Base-by-base conservation (phyloP, 2,888 invertebrate species). In the Eulithis testata region DNA sequence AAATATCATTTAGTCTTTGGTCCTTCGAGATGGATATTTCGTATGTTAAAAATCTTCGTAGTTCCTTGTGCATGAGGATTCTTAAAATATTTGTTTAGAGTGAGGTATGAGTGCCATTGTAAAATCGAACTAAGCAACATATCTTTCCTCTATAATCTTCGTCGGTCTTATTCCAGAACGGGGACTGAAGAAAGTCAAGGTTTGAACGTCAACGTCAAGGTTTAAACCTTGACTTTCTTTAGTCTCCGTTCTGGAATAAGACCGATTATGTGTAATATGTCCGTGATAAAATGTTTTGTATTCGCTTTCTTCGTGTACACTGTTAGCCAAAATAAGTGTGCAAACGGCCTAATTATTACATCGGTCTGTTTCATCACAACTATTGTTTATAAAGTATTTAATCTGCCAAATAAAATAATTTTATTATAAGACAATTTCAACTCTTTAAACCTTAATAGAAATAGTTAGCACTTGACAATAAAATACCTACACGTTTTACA, bases 51-150 rank as follows among this genome's bases (percentile, higher is more conserved):
- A 21, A 21, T 21, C 3, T n/a, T 44, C 53, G 52, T 63, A 27
- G 21, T 44, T n/a, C 11, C 14, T 43, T 21, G 40, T 56, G 43
- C 9, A 9, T 36, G 11, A 21, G 31, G 50, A 50, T 53, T 12
- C 40, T 12, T 14, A 53, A 37, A 12, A 12, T 43, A 54, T 62
- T 58, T 63, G 40, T 50, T 60, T 60, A 56, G 55, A 63, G 59
- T 63, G 37, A 53, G 51, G 11, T 31, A n/a, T 40, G 61, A 61
- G 71, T 72, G 80, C 78, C 79, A 80, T 80, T 77, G 66, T 71
- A 74, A 71, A 68, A 71, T 72, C 69, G 69, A 69, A 61, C 64
- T 65, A 70, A 66, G 60, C 52, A 52, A 74, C 73, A 74, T 74
- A 74, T 74, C 73, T 50, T 66, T 64, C 31, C 50, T 58, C 31